phyloP scores from a whole-genome alignment of 2,888 invertebrate species.

The Drosophila limbata region DNA sequence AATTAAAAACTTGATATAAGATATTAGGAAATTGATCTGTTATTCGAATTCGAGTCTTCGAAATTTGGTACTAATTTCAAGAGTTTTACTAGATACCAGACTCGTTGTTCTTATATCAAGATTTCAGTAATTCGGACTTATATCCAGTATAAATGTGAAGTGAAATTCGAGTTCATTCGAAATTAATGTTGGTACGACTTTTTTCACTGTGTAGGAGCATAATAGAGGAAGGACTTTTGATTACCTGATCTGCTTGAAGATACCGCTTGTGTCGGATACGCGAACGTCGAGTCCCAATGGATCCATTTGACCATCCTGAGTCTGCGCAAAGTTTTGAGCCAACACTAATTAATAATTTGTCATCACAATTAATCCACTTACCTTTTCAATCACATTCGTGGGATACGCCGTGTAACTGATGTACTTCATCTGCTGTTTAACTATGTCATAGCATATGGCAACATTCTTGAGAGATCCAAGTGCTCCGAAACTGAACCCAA shows the following conservation, averaged over 20 bases:
- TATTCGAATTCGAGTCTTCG: too few relatives aligned
- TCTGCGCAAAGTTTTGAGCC: background rate
- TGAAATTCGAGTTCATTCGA: too few relatives aligned
- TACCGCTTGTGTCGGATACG: background rate
- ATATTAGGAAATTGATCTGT: too few relatives aligned
- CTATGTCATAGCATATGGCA: slow-evolving; percentile 12
- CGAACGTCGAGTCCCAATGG: background rate
- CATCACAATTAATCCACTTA: background rate
- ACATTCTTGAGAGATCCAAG: slow-evolving; percentile 1
- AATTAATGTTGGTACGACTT: too few relatives aligned
- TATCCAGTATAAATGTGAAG: too few relatives aligned
- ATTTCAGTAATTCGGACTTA: too few relatives aligned
- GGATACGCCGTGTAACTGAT: slow-evolving; percentile 12
- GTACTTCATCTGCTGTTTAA: background rate
- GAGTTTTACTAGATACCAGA: too few relatives aligned
- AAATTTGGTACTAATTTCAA: too few relatives aligned
- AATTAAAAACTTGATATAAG: too few relatives aligned
- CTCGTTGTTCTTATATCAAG: too few relatives aligned
- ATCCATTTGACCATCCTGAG: background rate
- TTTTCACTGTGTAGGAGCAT: too few relatives aligned
- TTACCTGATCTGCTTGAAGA: slow-evolving; percentile 10
- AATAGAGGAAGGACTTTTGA: background rate
- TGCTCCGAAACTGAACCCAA: slow-evolving; percentile 1
- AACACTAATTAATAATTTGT: background rate
- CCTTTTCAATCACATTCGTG: background rate